Base-by-base conservation (phyloP, 2,797 vertebrate species). In the Sebastes minor region DNA sequence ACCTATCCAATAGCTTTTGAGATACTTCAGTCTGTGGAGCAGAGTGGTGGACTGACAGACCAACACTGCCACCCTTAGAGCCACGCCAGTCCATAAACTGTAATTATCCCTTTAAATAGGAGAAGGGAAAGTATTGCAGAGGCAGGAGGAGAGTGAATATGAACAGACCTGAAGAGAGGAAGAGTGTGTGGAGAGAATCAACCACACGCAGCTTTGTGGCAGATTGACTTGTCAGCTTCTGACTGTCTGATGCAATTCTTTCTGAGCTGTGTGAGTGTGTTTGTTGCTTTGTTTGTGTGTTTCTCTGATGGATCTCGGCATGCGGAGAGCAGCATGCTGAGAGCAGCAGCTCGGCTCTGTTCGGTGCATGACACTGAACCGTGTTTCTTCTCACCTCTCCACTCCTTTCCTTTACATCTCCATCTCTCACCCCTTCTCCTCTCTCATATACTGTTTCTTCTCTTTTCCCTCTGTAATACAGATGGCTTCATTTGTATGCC, bases 401-500 rank as follows among this genome's bases (percentile, higher is more conserved):
- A 11, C 28, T 59, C 46, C 46, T 59, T 56, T 61, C 57, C 22
- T 53, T 60, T n/a, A 60, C 42, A 35, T 76, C 77, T 63, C 20
- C 11, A 27, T 27, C 65, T 71, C 67, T 69, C 77, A n/a, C 14
- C 59, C 16, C 7, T 16, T 42, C 22, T 61, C 49, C 42, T 49
- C 20, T 56, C 55, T 57, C 8, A 33, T 27, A 2, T 9, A 8
- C 38, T 1, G 13, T 68, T 56, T 65, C 46, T 33, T 71, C 63
- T 66, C 4, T 22, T n/a, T 60, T 10, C 33, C 30, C 64, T 76
- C 62, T 65, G 65, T 12, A 25, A 70, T 73, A 46, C 85, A 79
- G 83, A 90, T 78, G 83, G 74, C 83, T 92, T 89, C 79, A 89
- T 93, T 88, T 92, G 81, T 86, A 89, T 85, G 87, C 89, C 16